Evolutionary conservation across 1,140 invertebrate genomes (phyloP), one percentile per base, ranked within the genome.

Genomic region (Ips nitidus): DNA sequence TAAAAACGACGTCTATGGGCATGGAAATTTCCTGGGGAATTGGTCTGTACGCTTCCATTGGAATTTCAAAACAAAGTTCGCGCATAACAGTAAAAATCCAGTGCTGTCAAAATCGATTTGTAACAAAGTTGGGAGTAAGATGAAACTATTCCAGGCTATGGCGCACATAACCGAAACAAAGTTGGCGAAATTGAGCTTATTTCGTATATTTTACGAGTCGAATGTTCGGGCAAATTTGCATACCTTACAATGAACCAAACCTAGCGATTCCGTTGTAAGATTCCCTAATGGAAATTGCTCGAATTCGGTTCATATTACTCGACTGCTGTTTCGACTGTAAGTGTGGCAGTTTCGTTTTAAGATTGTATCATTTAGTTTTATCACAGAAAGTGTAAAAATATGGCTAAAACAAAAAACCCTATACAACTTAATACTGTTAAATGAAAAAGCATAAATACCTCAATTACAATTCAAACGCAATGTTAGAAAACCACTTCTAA

Each of bases 41-140:
- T 50, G 22, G 45, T 8, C 45, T 50, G 6, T 6, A 6, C 45
- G 6, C 45, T 50, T 36, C 71, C 72, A 70, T 72, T 75, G 74
- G 72, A 70, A 63, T 74, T 75, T 75, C 74, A 74, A 72, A 69
- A 71, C 69, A 66, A 75, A 75, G 67, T 75, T 75, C 63, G 41
- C 41, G 66, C 68, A 75, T 75, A 75, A 75, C 74, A 75, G 72
- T 75, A 75, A 74, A 75, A 75, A 72, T 75, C 73, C 65, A 75
- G 71, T 69, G 71, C 57, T 72, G 73, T 73, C 69, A 74, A 74
- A 73, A 75, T 75, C 74, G 74, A 75, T 75, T 75, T 72, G 52
- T 36, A 66, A 60, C 65, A 71, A 66, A 70, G 40, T 59, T 40
- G 7, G 57, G 56, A 68, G 22, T 42, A 52, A 68, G 45, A 68